Conservation (phyloP, 1,140 invertebrate genomes). For the Nasonia longicornis region DNA sequence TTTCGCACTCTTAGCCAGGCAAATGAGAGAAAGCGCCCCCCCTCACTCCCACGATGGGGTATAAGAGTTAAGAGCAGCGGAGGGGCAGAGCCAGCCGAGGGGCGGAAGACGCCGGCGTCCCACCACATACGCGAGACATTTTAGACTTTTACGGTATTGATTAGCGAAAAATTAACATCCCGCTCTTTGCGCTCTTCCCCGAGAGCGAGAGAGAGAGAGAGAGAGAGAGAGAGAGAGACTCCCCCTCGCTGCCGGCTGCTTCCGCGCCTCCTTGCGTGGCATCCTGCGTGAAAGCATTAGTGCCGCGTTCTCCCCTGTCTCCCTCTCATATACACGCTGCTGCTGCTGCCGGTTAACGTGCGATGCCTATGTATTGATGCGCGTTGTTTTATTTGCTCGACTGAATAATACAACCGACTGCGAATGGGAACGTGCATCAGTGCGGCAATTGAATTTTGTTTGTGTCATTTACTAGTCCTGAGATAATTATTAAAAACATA, state of each 20-base stretch:
- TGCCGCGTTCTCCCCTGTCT: neutral
- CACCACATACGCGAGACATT: slow-evolving; percentile 64
- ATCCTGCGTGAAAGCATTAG: slow-evolving; percentile 26
- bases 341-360: neutral
- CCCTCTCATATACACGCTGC: neutral
- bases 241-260: neutral
- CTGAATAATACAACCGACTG: no score
- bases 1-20: slow-evolving; percentile 46
- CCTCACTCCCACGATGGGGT: neutral
- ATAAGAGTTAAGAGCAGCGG: slow-evolving; percentile 30
- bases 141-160: slow-evolving; percentile 68
- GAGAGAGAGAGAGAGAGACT: no score
- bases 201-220: no score
- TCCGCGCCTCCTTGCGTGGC: neutral
- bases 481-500: no score
- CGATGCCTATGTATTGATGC: neutral
- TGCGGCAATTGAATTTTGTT: no score
- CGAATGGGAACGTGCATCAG: neutral
- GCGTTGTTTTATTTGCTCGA: neutral
- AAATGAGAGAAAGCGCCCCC: slow-evolving; percentile 42
- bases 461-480: no score
- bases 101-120: slow-evolving; percentile 3
- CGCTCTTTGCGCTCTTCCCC: neutral
- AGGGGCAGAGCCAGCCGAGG: slow-evolving; percentile 25
- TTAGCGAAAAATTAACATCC: slow-evolving; percentile 60